Base-by-base conservation (phyloP, 2,113 vertebrate species). In the Clarias macrocephalus region DNA sequence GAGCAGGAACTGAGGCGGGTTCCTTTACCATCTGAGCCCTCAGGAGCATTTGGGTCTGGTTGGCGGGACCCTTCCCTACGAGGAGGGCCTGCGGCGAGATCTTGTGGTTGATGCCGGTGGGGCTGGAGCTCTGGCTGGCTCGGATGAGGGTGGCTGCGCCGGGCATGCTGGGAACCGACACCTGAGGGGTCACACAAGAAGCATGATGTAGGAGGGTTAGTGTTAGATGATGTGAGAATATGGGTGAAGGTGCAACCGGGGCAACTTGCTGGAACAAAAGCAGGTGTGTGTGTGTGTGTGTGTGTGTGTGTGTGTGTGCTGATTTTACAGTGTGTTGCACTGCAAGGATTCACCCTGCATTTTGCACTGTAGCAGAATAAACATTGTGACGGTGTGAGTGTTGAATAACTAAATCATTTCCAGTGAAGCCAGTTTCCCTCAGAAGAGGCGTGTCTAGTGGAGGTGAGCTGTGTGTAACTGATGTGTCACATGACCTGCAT, bases 21-120 rank as follows among this genome's bases (percentile, higher is more conserved):
- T 65, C 30, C 59, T 91, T 93, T 94, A 95, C 95, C 95, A 95
- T 95, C 91, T 95, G 94, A 88, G 95, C 94, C 89, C 94, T 89
- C 1, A 95, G 93, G 88, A 95, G 94, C 92, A 95, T 94, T 59
- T 95, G 95, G 90, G 94, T 94, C 57, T 92, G 94, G 10, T 93
- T 93, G 25, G 93, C 91, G 92, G 93, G 92, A 88, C 93, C 91
- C 90, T 94, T 95, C 54, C 94, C 95, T 23, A 95, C 88, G 82
- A 95, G 94, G 92, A 95, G 57, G 0, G 94, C 90, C 91, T 94
- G 94, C 88, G 94, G 94, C 89, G 94, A 93, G 19, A 95, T 89
- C 89, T 92, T 92, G 59, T 92, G 93, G 76, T 91, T 89, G 83
- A 90, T 85, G 19, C 92, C 92, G 87, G 91, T 90, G 19, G 94